Base-by-base conservation (phyloP, 2,113 vertebrate genomes). In the Uropsilus gracilis region DNA sequence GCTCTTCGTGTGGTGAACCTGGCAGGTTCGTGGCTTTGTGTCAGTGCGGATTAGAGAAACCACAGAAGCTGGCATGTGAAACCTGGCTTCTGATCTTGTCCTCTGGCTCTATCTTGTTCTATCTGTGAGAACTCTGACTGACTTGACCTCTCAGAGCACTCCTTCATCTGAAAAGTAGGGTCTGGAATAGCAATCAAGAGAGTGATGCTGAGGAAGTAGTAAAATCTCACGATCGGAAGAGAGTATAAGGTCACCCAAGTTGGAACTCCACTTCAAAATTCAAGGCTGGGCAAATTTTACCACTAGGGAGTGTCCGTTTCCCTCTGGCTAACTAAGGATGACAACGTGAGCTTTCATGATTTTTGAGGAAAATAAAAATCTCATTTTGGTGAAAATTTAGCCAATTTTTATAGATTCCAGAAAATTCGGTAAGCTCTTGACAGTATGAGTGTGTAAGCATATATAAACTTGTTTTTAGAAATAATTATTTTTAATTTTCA, bases 341-440 rank as follows among this genome's bases (percentile, higher is more conserved):
- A 68, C 2, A 66, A 66, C 20, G 26, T 88, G 5, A 48, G 44
- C 30, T 42, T 73, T 81, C 39, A 30, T 24, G 59, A 77, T 9
- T 83, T 93, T 37, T 39, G 66, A n/a, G n/a, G 8, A 71, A 50
- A 90, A 68, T 48, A 66, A 64, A 90, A 90, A 87, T 57, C 7
- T 30, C 50, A 42, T 44, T 94, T 77, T 63, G 84, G 9, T 69
- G 57, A 94, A 55, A 88, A 77, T 77, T 42, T 53, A 86, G 71
- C 16, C n/a, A 81, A n/a, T 50, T 77, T 96, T 76, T 95, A 37
- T 6, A 83, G 75, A 53, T 28, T 59, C 16, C 63, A 69, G 20
- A 89, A 44, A 91, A 44, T 63, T n/a, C 66, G 72, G 26, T 69
- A 50, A 77, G 37, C n/a, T 46, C 75, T 72, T 46, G 63, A 63